phyloP scores from a whole-genome alignment of 35 echinoderm and acorn worm genomes.

The Lytechinus variegatus region DNA sequence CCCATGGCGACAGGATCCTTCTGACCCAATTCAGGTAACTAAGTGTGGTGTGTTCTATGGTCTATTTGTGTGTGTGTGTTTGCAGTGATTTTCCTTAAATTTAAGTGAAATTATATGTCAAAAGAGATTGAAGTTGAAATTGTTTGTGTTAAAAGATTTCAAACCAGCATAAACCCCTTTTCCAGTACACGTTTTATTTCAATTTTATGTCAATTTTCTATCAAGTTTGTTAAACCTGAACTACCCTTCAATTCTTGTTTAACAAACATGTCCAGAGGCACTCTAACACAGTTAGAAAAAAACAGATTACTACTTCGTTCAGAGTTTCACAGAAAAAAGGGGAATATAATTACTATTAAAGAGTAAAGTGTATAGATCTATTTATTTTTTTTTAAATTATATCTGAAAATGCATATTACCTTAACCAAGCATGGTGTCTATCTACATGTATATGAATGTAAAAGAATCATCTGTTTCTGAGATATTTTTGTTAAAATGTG shows the following conservation, averaged over 20 bases:
- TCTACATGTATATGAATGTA: too few relatives aligned
- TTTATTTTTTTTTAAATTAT: too few relatives aligned
- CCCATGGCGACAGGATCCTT: slow-evolving; percentile 25
- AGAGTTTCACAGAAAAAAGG: neutral
- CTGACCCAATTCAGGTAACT: slow-evolving; percentile 40
- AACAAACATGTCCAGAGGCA: neutral
- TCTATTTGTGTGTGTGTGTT: neutral
- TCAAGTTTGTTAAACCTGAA: neutral
- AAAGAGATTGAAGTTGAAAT: neutral
- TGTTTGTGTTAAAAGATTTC: neutral
- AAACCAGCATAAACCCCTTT: neutral
- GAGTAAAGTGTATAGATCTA: too few relatives aligned
- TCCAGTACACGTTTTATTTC: neutral
- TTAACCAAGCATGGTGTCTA: too few relatives aligned
- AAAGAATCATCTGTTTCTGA: too few relatives aligned
- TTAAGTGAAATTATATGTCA: too few relatives aligned
- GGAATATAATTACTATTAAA: too few relatives aligned
- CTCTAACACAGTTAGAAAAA: neutral
- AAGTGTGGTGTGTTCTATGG: neutral
- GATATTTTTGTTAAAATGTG: too few relatives aligned
- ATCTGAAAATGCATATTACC: too few relatives aligned
- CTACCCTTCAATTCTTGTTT: neutral
- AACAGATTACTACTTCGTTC: neutral
- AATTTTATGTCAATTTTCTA: neutral
- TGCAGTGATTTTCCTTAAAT: neutral